Conservation (phyloP, 2,113 vertebrate genomes). For the Jaculus jaculus region DNA sequence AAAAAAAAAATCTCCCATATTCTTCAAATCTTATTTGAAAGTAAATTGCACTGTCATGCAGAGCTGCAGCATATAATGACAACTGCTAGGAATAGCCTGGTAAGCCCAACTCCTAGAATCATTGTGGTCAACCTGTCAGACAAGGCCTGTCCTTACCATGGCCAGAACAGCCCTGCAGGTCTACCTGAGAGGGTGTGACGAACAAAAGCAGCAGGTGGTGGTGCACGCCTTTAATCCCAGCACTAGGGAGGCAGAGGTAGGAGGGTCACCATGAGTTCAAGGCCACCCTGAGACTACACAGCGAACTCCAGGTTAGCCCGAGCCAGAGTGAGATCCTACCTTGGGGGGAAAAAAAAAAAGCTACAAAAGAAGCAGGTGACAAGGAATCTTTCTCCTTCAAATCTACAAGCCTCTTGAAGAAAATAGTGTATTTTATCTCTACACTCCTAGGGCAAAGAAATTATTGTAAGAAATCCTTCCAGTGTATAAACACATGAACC, state of each 20-base stretch:
- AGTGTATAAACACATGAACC: constrained; percentile 43
- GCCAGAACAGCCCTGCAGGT: background rate
- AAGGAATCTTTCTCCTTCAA: background rate
- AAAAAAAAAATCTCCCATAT: background rate
- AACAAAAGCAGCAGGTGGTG: background rate
- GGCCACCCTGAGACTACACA: too few species aligned
- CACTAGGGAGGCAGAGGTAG: too few species aligned
- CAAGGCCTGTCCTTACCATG: background rate
- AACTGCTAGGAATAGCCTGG: background rate
- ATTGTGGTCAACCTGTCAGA: background rate
- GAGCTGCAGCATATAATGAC: background rate
- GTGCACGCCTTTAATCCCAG: too few species aligned
- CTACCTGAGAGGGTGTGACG: background rate
- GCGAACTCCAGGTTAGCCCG: too few species aligned
- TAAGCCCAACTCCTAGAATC: constrained; percentile 13
- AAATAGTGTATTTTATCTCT: background rate
- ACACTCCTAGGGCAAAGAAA: background rate
- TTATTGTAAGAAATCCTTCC: constrained; percentile 17
- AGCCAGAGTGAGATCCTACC: too few species aligned
- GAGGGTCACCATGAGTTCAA: too few species aligned
- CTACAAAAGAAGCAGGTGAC: background rate
- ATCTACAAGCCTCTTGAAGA: background rate
- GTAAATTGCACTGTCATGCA: background rate
- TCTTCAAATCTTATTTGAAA: constrained; percentile 16
- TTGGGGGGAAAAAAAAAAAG: too few species aligned